Percentiles rank a stretch among this genome's conserved stretches.
Evolutionary conservation across 2,113 vertebrate species (phyloP).

Genomic region (Petroica traversi): DNA sequence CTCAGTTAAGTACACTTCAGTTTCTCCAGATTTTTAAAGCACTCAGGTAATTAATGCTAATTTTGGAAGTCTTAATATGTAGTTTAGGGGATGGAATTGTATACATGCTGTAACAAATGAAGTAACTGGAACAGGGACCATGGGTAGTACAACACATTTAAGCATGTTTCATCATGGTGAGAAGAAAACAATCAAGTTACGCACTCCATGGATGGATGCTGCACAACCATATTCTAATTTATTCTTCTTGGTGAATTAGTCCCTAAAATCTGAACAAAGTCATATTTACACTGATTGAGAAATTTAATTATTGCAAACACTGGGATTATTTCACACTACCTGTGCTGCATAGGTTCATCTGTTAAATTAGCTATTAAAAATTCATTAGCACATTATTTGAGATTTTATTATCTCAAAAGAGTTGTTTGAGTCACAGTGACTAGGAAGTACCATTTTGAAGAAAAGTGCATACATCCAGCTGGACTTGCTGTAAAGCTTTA

Average conservation of each 20-base stretch:
- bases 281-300: neutral
- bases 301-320: neutral
- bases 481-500: neutral
- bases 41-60: neutral
- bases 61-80: neutral
- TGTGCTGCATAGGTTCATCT: neutral
- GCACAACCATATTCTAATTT: neutral
- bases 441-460: neutral
- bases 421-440: neutral
- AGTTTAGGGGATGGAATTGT: neutral
- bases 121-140: neutral
- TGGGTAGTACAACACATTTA: neutral
- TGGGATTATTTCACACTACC: neutral
- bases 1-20: neutral
- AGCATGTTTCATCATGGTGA: neutral
- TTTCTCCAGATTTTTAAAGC: neutral
- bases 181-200: neutral
- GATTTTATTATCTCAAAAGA: neutral
- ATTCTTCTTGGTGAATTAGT: neutral
- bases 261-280: neutral
- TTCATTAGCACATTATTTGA: neutral
- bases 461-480: neutral
- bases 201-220: neutral
- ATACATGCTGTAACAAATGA: neutral
- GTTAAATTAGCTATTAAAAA: neutral